Conservation (phyloP, 2,797 vertebrate species). For the Poeciliopsis presidionis region DNA sequence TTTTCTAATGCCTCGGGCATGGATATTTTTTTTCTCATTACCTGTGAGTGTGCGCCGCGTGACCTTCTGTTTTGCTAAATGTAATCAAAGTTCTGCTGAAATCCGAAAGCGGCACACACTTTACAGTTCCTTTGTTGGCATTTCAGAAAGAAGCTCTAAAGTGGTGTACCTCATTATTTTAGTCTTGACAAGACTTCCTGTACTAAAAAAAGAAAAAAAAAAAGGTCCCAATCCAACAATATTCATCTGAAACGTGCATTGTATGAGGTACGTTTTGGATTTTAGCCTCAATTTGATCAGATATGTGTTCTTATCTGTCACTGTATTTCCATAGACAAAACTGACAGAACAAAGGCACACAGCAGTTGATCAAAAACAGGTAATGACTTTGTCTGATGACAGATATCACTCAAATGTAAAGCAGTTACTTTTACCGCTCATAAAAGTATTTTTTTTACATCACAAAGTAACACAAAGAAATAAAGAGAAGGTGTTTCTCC, state of each 20-base stretch:
- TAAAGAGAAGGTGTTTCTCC: background rate
- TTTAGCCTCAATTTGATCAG: slow-evolving; percentile 1
- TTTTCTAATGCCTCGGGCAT: slow-evolving; percentile 84
- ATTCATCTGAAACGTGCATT: background rate
- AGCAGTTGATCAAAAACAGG: background rate
- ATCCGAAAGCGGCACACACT: background rate
- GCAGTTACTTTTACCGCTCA: background rate
- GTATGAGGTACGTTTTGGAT: background rate
- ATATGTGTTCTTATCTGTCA: slow-evolving; percentile 1
- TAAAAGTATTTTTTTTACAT: background rate
- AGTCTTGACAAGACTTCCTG: background rate
- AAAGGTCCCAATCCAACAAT: background rate
- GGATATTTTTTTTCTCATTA: slow-evolving; percentile 76
- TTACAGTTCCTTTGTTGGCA: background rate
- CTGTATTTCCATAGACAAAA: slow-evolving; percentile 1
- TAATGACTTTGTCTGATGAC: background rate
- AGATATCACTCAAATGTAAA: background rate
- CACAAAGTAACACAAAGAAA: background rate
- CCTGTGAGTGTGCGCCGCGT: slow-evolving; percentile 37
- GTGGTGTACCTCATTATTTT: background rate
- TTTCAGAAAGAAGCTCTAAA: background rate
- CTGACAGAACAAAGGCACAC: slow-evolving; percentile 1
- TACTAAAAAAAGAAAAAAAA: background rate
- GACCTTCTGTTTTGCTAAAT: slow-evolving; percentile 52
- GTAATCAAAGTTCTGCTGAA: slow-evolving; percentile 13